Evolutionary conservation across 2,113 vertebrate species (phyloP).

Genomic region (Balaenoptera acutorostrata): DNA sequence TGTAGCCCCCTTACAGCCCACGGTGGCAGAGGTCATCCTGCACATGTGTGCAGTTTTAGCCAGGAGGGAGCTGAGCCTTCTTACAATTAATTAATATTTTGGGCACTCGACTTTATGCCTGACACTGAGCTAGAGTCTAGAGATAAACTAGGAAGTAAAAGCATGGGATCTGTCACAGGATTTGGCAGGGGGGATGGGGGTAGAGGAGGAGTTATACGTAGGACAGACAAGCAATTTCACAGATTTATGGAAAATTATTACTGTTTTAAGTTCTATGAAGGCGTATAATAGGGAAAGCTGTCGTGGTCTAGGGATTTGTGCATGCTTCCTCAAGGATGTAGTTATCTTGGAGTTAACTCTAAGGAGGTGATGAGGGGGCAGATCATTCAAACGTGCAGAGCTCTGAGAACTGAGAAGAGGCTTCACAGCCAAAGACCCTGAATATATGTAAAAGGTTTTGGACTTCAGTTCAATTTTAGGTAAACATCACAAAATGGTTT

Average conservation of each 20-base stretch:
- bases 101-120: background rate
- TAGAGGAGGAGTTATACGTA: accelerated
- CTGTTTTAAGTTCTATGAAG: background rate
- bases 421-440: background rate
- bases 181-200: too few relatives aligned
- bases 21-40: background rate
- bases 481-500: too few relatives aligned
- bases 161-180: too few relatives aligned
- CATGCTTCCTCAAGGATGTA: background rate
- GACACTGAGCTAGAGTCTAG: background rate
- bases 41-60: accelerated
- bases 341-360: background rate
- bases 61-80: background rate
- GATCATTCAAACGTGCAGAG: background rate
- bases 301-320: background rate
- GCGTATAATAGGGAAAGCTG: too few relatives aligned
- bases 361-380: background rate
- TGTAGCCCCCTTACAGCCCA: accelerated
- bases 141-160: background rate
- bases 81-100: background rate
- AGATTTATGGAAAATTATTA: too few relatives aligned
- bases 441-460: background rate
- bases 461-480: background rate
- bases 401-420: background rate
- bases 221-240: background rate